phyloP scores from a whole-genome alignment of 2,888 invertebrate genomes.

The Ptychoptera albimana region DNA sequence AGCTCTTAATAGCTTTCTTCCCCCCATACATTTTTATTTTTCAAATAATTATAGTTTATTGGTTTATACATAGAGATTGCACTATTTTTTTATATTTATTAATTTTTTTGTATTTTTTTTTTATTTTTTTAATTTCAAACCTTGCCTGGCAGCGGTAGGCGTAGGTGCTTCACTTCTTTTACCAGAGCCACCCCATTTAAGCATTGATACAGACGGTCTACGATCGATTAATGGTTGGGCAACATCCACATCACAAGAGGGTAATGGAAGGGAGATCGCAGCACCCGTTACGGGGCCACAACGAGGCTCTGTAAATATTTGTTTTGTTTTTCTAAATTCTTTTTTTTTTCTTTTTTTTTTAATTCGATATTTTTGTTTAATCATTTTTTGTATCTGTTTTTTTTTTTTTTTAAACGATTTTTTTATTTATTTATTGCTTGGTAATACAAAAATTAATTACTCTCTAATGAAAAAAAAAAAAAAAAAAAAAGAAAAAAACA shows the following conservation, averaged over 20 bases:
- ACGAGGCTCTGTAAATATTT: constrained; percentile 41
- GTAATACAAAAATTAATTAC: neutral
- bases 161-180: constrained; percentile 21
- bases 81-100: too few relatives aligned
- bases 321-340: constrained; percentile 8
- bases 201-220: constrained; percentile 45
- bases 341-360: constrained; percentile 7
- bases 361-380: too few relatives aligned
- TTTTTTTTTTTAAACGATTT: constrained; percentile 2
- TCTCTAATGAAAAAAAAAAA: constrained; percentile 10
- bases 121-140: constrained; percentile 22
- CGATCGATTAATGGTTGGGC: constrained; percentile 56
- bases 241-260: constrained; percentile 46
- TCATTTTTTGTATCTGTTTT: constrained; percentile 7
- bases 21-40: too few relatives aligned
- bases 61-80: too few relatives aligned
- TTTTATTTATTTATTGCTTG: too few relatives aligned
- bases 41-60: too few relatives aligned
- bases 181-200: constrained; percentile 33
- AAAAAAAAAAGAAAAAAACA: neutral
- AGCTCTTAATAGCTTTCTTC: too few relatives aligned
- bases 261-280: constrained; percentile 33
- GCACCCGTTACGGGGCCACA: constrained; percentile 51
- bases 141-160: constrained; percentile 34
- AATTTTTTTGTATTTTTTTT: neutral